Base-by-base conservation (phyloP, 2,797 vertebrate species). In the Rhabdomys pumilio region DNA sequence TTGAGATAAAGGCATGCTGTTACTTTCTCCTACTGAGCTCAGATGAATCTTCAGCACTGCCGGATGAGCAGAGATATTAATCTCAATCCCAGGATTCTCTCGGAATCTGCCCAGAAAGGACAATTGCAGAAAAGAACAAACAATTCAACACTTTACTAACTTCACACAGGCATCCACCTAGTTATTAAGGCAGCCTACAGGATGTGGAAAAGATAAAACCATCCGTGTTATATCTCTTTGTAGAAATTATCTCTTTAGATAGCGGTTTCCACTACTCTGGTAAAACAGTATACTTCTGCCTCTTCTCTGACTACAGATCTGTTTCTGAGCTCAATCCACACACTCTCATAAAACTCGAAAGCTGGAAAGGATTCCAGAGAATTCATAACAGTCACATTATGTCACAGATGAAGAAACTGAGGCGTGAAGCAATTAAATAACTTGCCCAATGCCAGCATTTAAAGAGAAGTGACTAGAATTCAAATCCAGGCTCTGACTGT, bases 381-480 rank as follows among this genome's bases (percentile, higher is more conserved):
- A 82, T 55, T 81, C 84, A 82, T 93, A 69, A 65, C 41, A 47
- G 29, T 92, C 75, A 88, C 65, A 53, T 84, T 89, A 75, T 53
- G 53, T 79, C 73, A 92, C 22, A 90, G 76, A 90, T 90, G 73
- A 96, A 12, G 38, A 96, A 95, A 97, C 34, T 29, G 34, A 95
- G 73, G 19, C 6, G 19, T 85, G 24, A 94, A 94, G 34, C 47
- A 24, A 90, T 95, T 84, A 91, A 91, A 26, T 38, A 3, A 26
- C 7, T 76, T 91, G 13, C 47, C 55, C 69, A 73, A 34, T 20
- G n/a, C 47, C 47, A 53, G 15, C 13, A 87, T 82, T 47, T 77
- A 41, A 82, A 77, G 50, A 34, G 22, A 77, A 15, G 26, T 84
- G 44, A 22, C 47, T 72, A 63, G 50, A 86, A 63, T 87, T 82